Evolutionary conservation across 2,113 vertebrate species (phyloP), one percentile per base, ranked within the genome.

Genomic region (Corynorhinus townsendii): DNA sequence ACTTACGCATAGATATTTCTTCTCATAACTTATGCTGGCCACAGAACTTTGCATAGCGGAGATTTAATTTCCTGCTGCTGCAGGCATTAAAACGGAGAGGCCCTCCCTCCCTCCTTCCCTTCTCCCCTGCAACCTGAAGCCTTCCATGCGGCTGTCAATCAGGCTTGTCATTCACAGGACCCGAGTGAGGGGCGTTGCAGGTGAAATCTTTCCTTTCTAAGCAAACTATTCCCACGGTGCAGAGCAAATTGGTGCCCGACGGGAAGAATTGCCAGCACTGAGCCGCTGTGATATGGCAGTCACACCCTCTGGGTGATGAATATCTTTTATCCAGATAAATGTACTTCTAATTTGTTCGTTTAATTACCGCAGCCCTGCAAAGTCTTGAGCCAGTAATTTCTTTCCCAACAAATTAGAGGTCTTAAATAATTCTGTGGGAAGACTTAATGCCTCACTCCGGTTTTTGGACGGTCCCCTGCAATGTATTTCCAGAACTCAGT

Each of bases 391-490:
- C 4, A 4, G 73, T 95, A 96, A 97, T 96, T 97, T 94, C 87
- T 96, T 97, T 96, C 96, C 97, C 96, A 93, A 90, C 95, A 96
- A 95, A 91, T 96, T 93, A 97, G 52, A 93, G 89, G 22, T 40
- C 94, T 98, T 97, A 96, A 98, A 94, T 92, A 95, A 96, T 97
- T 98, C 97, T 95, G 72, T 71, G 62, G 90, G 75, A 95, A 93
- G 96, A 97, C 93, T 79, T 79, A 95, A 97, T 96, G 97, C 76
- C 33, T 96, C 86, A 38, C 47, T 93, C 83, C 86, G 26, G 35
- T n/a, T 77, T 97, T 97, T 97, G 92, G 96, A 76, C 91, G 85
- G 90, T 93, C 95, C 95, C 97, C 73, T 75, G 89, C 93, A 94
- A 94, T 4, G 9, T 92, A 93, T 96, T 97, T 97, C 94, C 80